Evolutionary conservation across 2,888 invertebrate genomes (phyloP).

Genomic region (Lymantria dispar): DNA sequence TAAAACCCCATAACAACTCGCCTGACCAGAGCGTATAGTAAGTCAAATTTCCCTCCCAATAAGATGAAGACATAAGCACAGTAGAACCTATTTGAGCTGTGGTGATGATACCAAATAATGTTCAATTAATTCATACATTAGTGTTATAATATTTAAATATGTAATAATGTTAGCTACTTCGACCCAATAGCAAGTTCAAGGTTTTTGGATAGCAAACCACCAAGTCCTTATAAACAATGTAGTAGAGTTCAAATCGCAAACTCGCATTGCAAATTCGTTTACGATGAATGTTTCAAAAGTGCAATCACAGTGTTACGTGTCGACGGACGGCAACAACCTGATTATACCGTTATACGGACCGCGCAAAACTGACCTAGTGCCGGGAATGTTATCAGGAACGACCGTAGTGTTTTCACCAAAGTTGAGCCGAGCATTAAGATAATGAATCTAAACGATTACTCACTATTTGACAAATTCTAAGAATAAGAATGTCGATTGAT

Average conservation of each 20-base stretch:
- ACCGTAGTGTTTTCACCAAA: constrained; percentile 59
- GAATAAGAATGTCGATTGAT: constrained; percentile 5
- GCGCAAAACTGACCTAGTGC: constrained; percentile 81
- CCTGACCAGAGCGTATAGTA: too few relatives aligned
- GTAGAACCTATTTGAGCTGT: too few relatives aligned
- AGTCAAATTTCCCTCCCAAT: too few relatives aligned
- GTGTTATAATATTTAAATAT: constrained; percentile 17
- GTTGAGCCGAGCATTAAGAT: constrained; percentile 40
- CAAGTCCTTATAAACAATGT: constrained; percentile 34
- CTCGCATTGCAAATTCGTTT: constrained; percentile 38
- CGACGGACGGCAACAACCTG: constrained; percentile 73
- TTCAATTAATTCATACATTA: not conserved
- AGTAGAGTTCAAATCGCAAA: constrained; percentile 43
- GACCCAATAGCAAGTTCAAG: constrained; percentile 59
- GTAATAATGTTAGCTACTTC: constrained; percentile 26
- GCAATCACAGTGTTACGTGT: constrained; percentile 77
- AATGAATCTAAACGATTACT: not conserved
- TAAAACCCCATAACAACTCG: too few relatives aligned
- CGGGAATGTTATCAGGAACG: constrained; percentile 77
- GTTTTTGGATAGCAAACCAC: constrained; percentile 28
- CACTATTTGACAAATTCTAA: not conserved
- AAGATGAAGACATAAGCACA: too few relatives aligned
- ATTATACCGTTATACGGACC: constrained; percentile 78
- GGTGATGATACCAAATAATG: too few relatives aligned
- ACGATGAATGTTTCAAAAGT: constrained; percentile 70